Evolutionary conservation across 2,888 invertebrate species (phyloP).

Genomic region (Diadegma fenestrale): DNA sequence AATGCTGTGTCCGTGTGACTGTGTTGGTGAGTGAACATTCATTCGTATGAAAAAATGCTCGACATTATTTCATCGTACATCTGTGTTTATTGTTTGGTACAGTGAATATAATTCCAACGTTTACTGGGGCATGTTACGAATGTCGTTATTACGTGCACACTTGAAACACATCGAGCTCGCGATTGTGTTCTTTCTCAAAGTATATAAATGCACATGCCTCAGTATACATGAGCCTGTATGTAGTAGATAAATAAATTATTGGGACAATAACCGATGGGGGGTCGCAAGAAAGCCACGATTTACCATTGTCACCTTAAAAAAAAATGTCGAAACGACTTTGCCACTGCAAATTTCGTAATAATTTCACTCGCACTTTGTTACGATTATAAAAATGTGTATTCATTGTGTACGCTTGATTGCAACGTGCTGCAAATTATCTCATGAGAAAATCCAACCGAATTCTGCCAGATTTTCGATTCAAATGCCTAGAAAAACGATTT

Average conservation of each 20-base stretch:
- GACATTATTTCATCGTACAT: conserved; percentile 36
- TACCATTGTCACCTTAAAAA: conserved; percentile 52
- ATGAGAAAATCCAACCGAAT: background rate
- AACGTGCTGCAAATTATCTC: background rate
- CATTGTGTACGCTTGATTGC: conserved; percentile 2
- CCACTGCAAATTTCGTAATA: conserved; percentile 42
- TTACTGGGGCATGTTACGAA: conserved; percentile 1
- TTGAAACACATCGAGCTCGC: conserved; percentile 17
- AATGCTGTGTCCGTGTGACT: background rate
- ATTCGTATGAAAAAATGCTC: conserved; percentile 2
- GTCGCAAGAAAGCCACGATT: conserved; percentile 36
- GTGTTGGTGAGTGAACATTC: background rate
- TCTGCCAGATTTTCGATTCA: background rate
- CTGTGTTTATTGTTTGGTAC: conserved; percentile 39
- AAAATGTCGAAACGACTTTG: conserved; percentile 4
- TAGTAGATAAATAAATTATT: background rate
- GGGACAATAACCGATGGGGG: conserved; percentile 39
- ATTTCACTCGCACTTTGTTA: conserved; percentile 28
- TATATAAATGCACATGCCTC: background rate
- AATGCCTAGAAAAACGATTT: no score
- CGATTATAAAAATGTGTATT: background rate
- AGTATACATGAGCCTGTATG: background rate
- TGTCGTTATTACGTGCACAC: conserved; percentile 30
- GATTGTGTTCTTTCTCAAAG: conserved; percentile 42
- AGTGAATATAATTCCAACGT: conserved; percentile 49